A percentile compares a stretch with the other conserved stretches of the same genome.
phyloP scores from a whole-genome alignment of 2,888 invertebrate species.

The Apeira syringaria region DNA sequence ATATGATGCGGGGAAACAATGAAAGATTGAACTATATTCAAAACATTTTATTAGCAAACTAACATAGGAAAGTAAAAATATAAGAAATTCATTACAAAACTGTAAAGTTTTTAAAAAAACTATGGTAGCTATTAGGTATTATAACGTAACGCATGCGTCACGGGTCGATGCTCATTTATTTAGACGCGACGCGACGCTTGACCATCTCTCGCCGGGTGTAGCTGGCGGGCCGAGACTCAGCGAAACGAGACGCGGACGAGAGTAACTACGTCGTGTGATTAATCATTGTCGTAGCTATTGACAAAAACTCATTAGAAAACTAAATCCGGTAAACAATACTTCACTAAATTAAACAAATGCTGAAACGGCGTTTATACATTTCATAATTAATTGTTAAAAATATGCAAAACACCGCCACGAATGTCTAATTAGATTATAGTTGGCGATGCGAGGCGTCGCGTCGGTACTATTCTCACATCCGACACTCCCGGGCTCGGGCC shows the following conservation, averaged over 20 bases:
- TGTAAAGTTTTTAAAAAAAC: slow-evolving; percentile 73
- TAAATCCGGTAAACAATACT: no score
- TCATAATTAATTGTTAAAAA: slow-evolving; percentile 15
- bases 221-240: no score
- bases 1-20: no score
- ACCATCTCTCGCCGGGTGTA: no score
- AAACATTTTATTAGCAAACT: slow-evolving; percentile 83
- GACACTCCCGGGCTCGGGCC: neutral
- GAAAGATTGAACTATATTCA: slow-evolving; percentile 50
- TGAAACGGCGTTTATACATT: slow-evolving; percentile 16
- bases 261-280: no score
- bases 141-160: slow-evolving; percentile 55
- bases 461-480: slow-evolving; percentile 2
- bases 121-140: slow-evolving; percentile 66
- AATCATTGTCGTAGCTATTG: no score
- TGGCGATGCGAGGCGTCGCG: slow-evolving; percentile 12
- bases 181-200: slow-evolving; percentile 59
- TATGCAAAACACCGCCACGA: slow-evolving; percentile 18
- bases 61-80: slow-evolving; percentile 83
- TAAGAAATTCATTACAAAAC: slow-evolving; percentile 79
- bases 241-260: slow-evolving; percentile 15
- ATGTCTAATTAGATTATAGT: slow-evolving; percentile 18
- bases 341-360: no score
- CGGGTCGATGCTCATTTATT: slow-evolving; percentile 49
- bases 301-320: no score